Conservation (phyloP, 1,140 invertebrate species). For the Stenopsyche tienmushanensis region DNA sequence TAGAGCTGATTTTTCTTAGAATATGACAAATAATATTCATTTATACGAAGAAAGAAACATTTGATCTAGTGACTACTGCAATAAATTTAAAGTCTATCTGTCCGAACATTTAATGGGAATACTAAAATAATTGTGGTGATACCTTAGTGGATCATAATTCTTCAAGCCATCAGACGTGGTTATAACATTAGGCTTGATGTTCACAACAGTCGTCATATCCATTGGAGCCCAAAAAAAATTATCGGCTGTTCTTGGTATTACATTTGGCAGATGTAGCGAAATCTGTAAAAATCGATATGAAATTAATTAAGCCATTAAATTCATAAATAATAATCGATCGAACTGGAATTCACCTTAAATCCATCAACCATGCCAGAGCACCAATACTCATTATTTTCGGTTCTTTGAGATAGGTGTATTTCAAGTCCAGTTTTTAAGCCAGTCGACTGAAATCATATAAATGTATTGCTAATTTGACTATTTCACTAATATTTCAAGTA, state of each 20-base stretch:
- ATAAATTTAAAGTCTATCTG: too few species aligned
- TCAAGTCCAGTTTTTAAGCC: not conserved
- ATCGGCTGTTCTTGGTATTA: not conserved
- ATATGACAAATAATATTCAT: too few species aligned
- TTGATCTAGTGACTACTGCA: too few species aligned
- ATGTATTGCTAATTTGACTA: too few species aligned
- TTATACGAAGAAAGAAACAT: too few species aligned
- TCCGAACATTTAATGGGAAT: too few species aligned
- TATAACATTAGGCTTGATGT: constrained; percentile 7
- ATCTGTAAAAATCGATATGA: not conserved
- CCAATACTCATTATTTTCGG: not conserved
- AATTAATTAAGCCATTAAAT: not conserved
- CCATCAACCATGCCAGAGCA: not conserved
- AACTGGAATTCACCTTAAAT: not conserved
- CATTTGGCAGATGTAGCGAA: not conserved
- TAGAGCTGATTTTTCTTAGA: too few species aligned
- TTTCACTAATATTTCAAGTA: too few species aligned
- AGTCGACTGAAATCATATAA: too few species aligned
- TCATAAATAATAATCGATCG: not conserved
- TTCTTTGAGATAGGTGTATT: not conserved
- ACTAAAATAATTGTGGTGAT: not conserved
- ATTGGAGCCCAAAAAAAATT: not conserved
- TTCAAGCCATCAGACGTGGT: not conserved
- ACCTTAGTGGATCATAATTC: not conserved
- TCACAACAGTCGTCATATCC: not conserved